A percentile compares a stretch with the other conserved stretches of the same genome.
These are phyloP conservation scores for Hexactinellida sp. DNA, from an alignment of 37 sponge, comb jelly and placozoan genomes.

Conservation along the genomic window DNA sequence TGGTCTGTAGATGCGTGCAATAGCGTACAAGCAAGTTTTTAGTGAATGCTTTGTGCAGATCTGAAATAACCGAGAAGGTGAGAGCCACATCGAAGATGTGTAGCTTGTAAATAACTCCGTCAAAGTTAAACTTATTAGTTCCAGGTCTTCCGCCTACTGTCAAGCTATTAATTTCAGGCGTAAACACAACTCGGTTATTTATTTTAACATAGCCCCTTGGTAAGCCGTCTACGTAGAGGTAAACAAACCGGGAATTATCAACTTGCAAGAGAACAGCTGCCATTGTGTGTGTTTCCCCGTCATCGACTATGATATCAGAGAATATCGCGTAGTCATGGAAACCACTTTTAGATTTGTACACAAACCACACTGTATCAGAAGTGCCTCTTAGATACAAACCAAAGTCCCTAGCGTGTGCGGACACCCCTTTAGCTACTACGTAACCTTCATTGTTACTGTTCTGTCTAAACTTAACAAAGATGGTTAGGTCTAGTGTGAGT, in stretches of 20 bases:
- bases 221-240: background rate
- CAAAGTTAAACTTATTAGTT: background rate
- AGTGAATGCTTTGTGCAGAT: background rate
- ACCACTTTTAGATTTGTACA: background rate
- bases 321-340: slow-evolving; percentile 4
- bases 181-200: slow-evolving; percentile 3
- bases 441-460: background rate
- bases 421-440: background rate
- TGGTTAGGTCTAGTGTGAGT: background rate
- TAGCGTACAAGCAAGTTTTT: background rate
- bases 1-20: background rate
- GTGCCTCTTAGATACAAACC: slow-evolving; percentile 9
- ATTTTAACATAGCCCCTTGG: background rate
- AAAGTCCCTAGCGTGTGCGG: slow-evolving; percentile 1
- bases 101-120: slow-evolving; percentile 1
- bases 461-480: background rate
- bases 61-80: background rate
- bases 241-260: slow-evolving; percentile 5
- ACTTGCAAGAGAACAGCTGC: background rate
- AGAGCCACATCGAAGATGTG: background rate
- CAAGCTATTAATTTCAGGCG: background rate
- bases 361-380: background rate
- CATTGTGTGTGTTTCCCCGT: background rate
- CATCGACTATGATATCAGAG: slow-evolving; percentile 4
- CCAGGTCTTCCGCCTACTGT: background rate